phyloP scores from a whole-genome alignment of 2,888 invertebrate species.

The Mythimna pallens region DNA sequence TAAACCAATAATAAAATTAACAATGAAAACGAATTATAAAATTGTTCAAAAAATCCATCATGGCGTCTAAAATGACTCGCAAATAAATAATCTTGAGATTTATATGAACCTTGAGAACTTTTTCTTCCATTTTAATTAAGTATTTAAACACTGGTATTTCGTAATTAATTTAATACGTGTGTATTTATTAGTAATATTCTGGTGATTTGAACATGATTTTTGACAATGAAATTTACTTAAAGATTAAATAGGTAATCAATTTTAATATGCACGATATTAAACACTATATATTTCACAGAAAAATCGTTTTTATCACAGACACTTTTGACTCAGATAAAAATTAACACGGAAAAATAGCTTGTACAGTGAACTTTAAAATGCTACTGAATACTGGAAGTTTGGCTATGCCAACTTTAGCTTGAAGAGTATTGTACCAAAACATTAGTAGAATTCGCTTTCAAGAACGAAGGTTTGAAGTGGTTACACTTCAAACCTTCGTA shows the following conservation, averaged over 20 bases:
- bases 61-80: background rate
- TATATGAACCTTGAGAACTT: background rate
- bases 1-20: background rate
- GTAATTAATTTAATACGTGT: background rate
- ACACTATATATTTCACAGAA: background rate
- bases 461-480: too few species aligned
- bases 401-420: background rate
- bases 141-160: background rate
- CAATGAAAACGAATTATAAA: background rate
- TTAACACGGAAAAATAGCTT: background rate
- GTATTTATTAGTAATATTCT: background rate
- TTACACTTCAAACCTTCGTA: constrained; percentile 56
- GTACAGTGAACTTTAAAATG: background rate
- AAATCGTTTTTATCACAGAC: background rate
- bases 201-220: background rate
- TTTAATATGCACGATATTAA: background rate
- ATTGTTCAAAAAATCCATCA: background rate
- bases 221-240: background rate
- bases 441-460: constrained; percentile 59
- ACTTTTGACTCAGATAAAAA: too few species aligned
- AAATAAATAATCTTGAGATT: background rate
- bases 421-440: constrained; percentile 56
- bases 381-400: constrained; percentile 16
- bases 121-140: background rate
- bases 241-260: background rate